Percentiles rank a stretch among this genome's conserved stretches.
These are phyloP conservation scores for Globodera rostochiensis DNA, from an alignment of 1,140 invertebrate genomes.

Conservation along the genomic window DNA sequence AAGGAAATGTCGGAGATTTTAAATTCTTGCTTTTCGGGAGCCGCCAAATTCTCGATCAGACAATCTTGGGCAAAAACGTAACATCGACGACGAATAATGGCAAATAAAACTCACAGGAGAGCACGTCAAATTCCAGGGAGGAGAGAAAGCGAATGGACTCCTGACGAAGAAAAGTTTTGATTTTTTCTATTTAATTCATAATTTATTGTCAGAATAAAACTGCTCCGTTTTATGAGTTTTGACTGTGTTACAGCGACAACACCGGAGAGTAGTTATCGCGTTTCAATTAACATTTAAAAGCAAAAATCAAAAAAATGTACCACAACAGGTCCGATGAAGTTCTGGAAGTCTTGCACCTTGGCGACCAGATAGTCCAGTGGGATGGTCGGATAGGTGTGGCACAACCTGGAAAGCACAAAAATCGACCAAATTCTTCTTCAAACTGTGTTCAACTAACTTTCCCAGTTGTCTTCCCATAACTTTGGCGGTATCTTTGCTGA, in stretches of 20 bases:
- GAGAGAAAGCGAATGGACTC: conserved; percentile 96
- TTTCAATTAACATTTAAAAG: too few species aligned
- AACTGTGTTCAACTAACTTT: conserved; percentile 71
- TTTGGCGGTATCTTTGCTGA: conserved; percentile 98
- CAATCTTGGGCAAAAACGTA: conserved; percentile 71
- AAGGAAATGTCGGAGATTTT: conserved; percentile 91
- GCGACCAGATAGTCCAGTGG: conserved; percentile 89
- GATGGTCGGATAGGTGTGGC: conserved; percentile 89
- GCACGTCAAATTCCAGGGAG: conserved; percentile 89
- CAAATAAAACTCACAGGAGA: conserved; percentile 75
- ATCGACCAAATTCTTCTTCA: neutral
- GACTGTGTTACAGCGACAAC: too few species aligned
- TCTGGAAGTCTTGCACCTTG: conserved; percentile 96
- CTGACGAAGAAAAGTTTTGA: neutral
- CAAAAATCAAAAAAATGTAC: neutral
- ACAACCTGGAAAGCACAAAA: conserved; percentile 69
- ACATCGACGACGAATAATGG: neutral
- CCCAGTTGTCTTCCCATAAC: conserved; percentile 90
- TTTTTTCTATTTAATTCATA: too few species aligned
- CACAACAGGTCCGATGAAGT: conserved; percentile 90
- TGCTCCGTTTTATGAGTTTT: too few species aligned
- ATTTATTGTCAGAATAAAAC: neutral
- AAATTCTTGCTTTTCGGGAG: conserved; percentile 74
- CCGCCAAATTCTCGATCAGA: conserved; percentile 85
- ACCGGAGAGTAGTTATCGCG: too few species aligned